Conservation (phyloP, 2,888 invertebrate genomes). For the Caenorhabditis macrosperma region DNA sequence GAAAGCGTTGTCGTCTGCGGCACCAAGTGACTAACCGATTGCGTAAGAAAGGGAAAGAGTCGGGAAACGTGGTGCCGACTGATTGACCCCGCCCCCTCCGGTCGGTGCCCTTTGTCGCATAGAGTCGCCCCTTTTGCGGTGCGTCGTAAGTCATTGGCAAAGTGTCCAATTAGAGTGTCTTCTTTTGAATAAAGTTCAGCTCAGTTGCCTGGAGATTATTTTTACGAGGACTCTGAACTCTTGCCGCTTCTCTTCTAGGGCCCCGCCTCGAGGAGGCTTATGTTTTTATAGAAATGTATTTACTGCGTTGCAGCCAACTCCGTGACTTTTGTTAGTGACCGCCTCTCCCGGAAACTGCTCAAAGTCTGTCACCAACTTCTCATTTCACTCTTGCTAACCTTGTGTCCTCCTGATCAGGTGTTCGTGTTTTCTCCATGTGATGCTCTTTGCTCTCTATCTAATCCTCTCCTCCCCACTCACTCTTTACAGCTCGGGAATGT, state of each 20-base stretch:
- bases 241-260: no score
- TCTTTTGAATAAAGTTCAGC: not conserved
- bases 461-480: slow-evolving; percentile 47
- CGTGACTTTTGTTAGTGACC: not conserved
- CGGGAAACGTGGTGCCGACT: slow-evolving; percentile 17
- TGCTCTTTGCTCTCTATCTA: slow-evolving; percentile 30
- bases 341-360: not conserved
- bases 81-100: slow-evolving; percentile 31
- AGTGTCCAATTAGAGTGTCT: slow-evolving; percentile 26
- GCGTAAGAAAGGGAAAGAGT: slow-evolving; percentile 35
- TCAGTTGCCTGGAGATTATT: slow-evolving; percentile 18
- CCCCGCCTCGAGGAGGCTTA: no score
- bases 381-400: slow-evolving; percentile 4
- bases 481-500: slow-evolving; percentile 53
- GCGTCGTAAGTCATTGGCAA: slow-evolving; percentile 33
- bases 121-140: slow-evolving; percentile 19
- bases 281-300: not conserved
- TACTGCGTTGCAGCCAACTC: not conserved
- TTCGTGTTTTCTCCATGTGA: slow-evolving; percentile 41
- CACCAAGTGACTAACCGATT: slow-evolving; percentile 39
- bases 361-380: slow-evolving; percentile 16
- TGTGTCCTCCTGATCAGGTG: slow-evolving; percentile 37
- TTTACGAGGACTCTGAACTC: not conserved
- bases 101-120: slow-evolving; percentile 9
- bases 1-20: slow-evolving; percentile 6